Percentiles rank a stretch among this genome's conserved stretches.
Conservation (phyloP, 2,888 invertebrate species). For the Adela reaumurella region DNA sequence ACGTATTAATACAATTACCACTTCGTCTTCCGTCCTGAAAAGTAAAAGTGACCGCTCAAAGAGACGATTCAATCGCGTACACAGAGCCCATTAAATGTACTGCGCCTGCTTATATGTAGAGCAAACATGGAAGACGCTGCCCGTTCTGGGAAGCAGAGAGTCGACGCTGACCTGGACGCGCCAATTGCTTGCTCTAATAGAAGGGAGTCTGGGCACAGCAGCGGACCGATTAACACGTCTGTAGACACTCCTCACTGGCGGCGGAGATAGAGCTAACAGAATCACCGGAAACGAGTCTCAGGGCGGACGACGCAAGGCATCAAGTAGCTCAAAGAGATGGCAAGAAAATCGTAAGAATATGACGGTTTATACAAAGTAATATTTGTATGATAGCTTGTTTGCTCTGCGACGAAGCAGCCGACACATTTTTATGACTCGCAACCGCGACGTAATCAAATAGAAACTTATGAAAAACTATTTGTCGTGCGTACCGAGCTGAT, state of each 20-base stretch:
- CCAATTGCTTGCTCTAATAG: background rate
- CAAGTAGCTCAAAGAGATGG: too few species aligned
- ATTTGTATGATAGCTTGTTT: slow-evolving; percentile 37
- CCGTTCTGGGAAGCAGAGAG: background rate
- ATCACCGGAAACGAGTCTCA: background rate
- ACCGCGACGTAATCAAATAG: slow-evolving; percentile 47
- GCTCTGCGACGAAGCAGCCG: slow-evolving; percentile 20
- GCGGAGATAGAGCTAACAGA: background rate
- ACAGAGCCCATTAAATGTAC: background rate
- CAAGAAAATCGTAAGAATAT: too few species aligned
- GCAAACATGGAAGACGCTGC: background rate
- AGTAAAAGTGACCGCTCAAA: background rate
- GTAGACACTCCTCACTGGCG: background rate
- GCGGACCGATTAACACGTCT: background rate
- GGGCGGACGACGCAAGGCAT: too few species aligned
- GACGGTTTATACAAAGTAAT: slow-evolving; percentile 28
- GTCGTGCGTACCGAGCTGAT: slow-evolving; percentile 40
- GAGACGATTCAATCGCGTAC: background rate
- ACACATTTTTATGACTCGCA: slow-evolving; percentile 34
- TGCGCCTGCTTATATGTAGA: background rate
- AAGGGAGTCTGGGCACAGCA: background rate
- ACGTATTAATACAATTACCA: background rate
- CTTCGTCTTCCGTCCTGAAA: background rate
- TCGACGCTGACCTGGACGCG: background rate
- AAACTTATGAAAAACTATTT: slow-evolving; percentile 45